Base-by-base conservation (phyloP, 2,888 invertebrate species). In the Dynastes hyllus region DNA sequence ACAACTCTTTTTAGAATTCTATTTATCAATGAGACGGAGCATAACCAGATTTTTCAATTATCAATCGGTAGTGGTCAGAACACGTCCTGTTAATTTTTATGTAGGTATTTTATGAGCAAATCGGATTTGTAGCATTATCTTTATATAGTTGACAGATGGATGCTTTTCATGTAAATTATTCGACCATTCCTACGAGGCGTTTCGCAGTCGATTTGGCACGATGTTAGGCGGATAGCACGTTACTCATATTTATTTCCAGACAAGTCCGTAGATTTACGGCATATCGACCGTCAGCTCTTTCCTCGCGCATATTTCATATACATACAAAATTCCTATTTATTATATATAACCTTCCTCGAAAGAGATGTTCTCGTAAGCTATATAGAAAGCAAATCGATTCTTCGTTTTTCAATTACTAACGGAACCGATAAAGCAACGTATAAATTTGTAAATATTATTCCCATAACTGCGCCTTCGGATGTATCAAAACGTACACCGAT, bases 211-310 rank as follows among this genome's bases (percentile, higher is more conserved):
- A 75, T 75, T 75, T 75, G 61, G 63, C 61, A 75, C 61, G 61
- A 75, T 63, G 73, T 45, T 61, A 29, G 61, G 73, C 45, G 45
- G 73, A 75, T 75, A 50, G 73, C 45, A 75, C 58, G 73, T 75
- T 75, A 75, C 73, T 40, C 73, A 75, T 75, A 75, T 75, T 75
- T 75, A 75, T 75, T 75, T 45, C 61, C 61, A 32, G 50, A 45
- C 73, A 61, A 75, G 61, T 75, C 61, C 73, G 73, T 45, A 75
- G 61, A 75, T 75, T 75, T 75, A 75, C 73, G 73, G 61, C 50
- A 50, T 61, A 75, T 61, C 61, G 58, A 75, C 73, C 73, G 73
- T 63, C 63, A 75, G 61, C 50, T 75, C 45, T 75, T 63, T 45
- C 61, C 73, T 58, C 45, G 29, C 61, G n/a, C 73, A 75, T 61